Conservation (phyloP, 2,113 vertebrate genomes). For the Menura novaehollandiae region DNA sequence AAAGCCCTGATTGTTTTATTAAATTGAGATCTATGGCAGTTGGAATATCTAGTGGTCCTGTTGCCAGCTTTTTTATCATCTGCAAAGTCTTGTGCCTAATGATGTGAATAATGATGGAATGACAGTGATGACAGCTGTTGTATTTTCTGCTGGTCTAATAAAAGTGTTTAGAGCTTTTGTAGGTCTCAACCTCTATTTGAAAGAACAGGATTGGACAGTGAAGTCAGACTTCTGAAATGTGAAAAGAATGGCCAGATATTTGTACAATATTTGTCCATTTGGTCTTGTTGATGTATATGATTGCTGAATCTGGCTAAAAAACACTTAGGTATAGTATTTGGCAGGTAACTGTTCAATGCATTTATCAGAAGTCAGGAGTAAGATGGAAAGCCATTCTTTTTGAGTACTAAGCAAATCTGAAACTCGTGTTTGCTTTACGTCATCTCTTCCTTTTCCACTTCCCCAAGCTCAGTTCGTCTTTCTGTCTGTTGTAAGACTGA, state of each 20-base stretch:
- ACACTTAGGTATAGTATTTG: background rate
- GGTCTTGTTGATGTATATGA: background rate
- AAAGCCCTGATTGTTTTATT: background rate
- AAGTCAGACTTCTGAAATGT: background rate
- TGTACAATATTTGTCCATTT: background rate
- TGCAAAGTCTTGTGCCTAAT: background rate
- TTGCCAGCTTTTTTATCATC: background rate
- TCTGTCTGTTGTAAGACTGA: background rate
- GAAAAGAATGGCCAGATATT: background rate
- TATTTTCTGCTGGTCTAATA: background rate
- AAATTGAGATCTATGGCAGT: background rate
- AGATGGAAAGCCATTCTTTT: background rate
- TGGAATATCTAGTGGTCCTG: background rate
- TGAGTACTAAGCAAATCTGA: background rate
- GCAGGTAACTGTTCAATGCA: background rate
- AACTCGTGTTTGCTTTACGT: background rate
- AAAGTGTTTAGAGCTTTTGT: background rate
- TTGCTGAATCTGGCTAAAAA: background rate
- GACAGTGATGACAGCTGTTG: background rate
- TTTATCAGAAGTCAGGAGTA: background rate
- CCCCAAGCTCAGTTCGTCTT: background rate
- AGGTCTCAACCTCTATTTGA: background rate
- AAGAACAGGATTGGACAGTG: background rate
- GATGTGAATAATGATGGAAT: background rate
- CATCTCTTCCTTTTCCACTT: background rate